Evolutionary conservation across 2,888 invertebrate genomes (phyloP), one percentile per base, ranked within the genome.

Genomic region (Strigamia maritima): DNA sequence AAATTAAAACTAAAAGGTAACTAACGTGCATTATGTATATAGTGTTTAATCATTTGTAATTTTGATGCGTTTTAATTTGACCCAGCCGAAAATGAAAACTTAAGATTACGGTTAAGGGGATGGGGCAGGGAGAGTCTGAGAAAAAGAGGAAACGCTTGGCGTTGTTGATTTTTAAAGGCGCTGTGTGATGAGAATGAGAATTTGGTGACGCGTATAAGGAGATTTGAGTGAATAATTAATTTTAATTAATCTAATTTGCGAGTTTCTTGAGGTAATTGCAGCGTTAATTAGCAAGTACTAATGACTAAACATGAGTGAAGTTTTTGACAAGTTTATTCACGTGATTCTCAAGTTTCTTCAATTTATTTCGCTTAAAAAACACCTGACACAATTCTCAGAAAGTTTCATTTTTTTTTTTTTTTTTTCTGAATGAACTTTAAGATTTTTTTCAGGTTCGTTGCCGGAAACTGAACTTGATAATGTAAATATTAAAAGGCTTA

Each of bases 1-100:
- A 70, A 70, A 70, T 70, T 70, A n/a, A n/a, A n/a, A n/a, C 70
- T 70, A 70, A 70, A 70, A 70, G 70, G 70, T 70, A 70, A 70
- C 70, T 70, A 70, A 70, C 70, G 28, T 70, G 70, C 70, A 70
- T 70, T 70, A 70, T 70, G 70, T 28, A 70, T 70, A 49, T 10
- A 70, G 70, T 70, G 70, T 70, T 70, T 70, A 70, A 70, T 70
- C 70, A 70, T 70, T 54, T 19, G 70, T 24, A 70, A 70, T 70
- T 70, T 70, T n/a, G 2, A 70, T 70, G 28, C 70, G 28, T 70
- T 70, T 70, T 70, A 70, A 70, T 26, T 26, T 26, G 26, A 16
- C n/a, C 54, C 54, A 54, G 54, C 19, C 54, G 19, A 54, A 54
- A 8, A 19, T 54, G 19, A 54, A 44, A 44, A n/a, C n/a, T 54